phyloP scores from a whole-genome alignment of 2,113 vertebrate species.

The Ciconia stormi region DNA sequence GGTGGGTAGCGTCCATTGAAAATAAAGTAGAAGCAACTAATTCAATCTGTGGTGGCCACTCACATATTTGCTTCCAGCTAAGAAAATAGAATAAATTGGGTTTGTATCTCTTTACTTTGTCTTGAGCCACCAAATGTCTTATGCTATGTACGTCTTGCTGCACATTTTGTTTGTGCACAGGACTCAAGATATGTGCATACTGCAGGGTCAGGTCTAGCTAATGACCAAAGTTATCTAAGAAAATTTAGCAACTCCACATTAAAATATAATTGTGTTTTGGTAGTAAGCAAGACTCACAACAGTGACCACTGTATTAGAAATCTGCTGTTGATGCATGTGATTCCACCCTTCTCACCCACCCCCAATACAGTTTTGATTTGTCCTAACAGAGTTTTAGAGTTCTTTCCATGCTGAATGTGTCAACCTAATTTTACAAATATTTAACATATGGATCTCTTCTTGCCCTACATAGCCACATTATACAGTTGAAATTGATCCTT shows the following conservation, averaged over 20 bases:
- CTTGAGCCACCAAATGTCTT: not conserved
- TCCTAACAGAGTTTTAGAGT: not conserved
- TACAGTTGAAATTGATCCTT: not conserved
- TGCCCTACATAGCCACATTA: not conserved
- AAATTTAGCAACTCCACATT: not conserved
- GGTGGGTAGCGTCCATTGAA: not conserved
- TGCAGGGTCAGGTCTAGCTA: not conserved
- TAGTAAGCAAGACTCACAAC: not conserved
- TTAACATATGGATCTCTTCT: not conserved
- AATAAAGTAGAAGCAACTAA: not conserved
- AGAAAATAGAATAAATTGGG: not conserved
- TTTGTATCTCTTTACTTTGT: not conserved
- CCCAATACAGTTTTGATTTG: not conserved
- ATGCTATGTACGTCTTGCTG: not conserved
- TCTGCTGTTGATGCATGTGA: not conserved
- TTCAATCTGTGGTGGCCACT: not conserved
- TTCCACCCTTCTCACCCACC: not conserved
- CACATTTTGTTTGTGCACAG: not conserved
- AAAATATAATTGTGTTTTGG: not conserved
- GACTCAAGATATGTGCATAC: not conserved
- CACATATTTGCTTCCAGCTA: not conserved
- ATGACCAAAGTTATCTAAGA: not conserved
- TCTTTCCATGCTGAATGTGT: not conserved
- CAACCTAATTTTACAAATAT: not conserved
- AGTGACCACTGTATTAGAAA: not conserved